A percentile compares a stretch with the other conserved stretches of the same genome.
Conservation (phyloP, 2,797 vertebrate species). For the Danio choprae region DNA sequence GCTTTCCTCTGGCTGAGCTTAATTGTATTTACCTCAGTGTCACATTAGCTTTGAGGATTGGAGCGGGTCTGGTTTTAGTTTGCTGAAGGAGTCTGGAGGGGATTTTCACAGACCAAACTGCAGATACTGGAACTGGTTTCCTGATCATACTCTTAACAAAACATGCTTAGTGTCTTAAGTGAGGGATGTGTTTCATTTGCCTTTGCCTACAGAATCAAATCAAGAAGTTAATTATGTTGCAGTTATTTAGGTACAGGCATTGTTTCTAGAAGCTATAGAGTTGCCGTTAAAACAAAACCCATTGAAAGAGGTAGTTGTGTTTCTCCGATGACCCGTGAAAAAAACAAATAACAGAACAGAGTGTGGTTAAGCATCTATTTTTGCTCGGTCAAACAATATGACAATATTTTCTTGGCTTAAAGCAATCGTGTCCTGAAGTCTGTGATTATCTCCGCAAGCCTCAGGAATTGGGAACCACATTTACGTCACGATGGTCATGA, state of each 20-base stretch:
- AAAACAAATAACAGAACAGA: slow-evolving; percentile 20
- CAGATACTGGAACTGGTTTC: slow-evolving; percentile 27
- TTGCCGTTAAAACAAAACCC: background rate
- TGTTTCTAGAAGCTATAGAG: background rate
- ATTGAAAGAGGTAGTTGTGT: slow-evolving; percentile 14
- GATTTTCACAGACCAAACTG: slow-evolving; percentile 37
- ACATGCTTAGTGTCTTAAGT: background rate
- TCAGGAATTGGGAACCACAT: slow-evolving; percentile 60
- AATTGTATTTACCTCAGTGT: slow-evolving; percentile 64
- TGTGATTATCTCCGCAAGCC: slow-evolving; percentile 61
- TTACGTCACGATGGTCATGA: slow-evolving; percentile 60
- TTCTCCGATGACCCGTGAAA: slow-evolving; percentile 30
- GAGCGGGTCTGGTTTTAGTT: slow-evolving; percentile 54
- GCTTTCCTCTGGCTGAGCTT: slow-evolving; percentile 57
- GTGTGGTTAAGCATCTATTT: slow-evolving; percentile 44
- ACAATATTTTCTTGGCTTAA: slow-evolving; percentile 43
- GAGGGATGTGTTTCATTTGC: background rate
- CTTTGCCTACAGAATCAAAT: background rate
- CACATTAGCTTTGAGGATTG: slow-evolving; percentile 59
- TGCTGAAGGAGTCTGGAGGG: slow-evolving; percentile 43
- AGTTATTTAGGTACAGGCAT: background rate
- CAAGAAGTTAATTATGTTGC: background rate
- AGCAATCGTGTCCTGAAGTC: slow-evolving; percentile 39
- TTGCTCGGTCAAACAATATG: slow-evolving; percentile 51
- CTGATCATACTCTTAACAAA: slow-evolving; percentile 17